Conservation (phyloP, 1,140 invertebrate species). For the Drosophila ohnishii region DNA sequence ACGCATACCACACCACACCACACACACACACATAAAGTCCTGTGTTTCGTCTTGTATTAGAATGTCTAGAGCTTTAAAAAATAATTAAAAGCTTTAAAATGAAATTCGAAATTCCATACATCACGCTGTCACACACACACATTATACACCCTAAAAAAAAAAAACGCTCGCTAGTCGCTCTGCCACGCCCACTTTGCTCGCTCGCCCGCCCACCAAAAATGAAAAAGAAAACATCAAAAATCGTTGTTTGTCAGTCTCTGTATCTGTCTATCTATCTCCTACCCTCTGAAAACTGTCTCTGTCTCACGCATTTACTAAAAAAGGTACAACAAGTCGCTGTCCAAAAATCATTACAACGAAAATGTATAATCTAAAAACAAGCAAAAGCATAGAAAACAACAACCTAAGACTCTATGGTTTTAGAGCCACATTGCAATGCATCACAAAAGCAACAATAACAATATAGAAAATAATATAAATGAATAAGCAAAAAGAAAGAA, state of each 20-base stretch:
- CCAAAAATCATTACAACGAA: slow-evolving; percentile 43
- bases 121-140: slow-evolving; percentile 57
- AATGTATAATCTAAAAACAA: slow-evolving; percentile 33
- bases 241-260: slow-evolving; percentile 42
- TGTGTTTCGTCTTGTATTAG: slow-evolving; percentile 50
- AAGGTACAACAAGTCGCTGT: slow-evolving; percentile 67
- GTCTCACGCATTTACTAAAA: slow-evolving; percentile 74
- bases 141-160: slow-evolving; percentile 9
- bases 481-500: slow-evolving; percentile 27
- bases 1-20: slow-evolving; percentile 28
- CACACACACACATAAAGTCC: slow-evolving; percentile 26
- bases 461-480: slow-evolving; percentile 16
- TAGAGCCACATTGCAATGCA: slow-evolving; percentile 72
- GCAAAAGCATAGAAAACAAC: slow-evolving; percentile 19
- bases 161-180: slow-evolving; percentile 46
- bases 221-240: slow-evolving; percentile 10
- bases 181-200: slow-evolving; percentile 54
- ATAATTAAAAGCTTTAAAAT: slow-evolving; percentile 13
- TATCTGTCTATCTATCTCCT: slow-evolving; percentile 29
- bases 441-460: slow-evolving; percentile 45
- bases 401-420: slow-evolving; percentile 41
- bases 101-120: slow-evolving; percentile 31
- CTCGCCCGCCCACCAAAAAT: slow-evolving; percentile 49
- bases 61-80: slow-evolving; percentile 29
- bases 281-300: slow-evolving; percentile 38